Conservation (phyloP, 2,113 vertebrate species). For the Probosciger aterrimus region DNA sequence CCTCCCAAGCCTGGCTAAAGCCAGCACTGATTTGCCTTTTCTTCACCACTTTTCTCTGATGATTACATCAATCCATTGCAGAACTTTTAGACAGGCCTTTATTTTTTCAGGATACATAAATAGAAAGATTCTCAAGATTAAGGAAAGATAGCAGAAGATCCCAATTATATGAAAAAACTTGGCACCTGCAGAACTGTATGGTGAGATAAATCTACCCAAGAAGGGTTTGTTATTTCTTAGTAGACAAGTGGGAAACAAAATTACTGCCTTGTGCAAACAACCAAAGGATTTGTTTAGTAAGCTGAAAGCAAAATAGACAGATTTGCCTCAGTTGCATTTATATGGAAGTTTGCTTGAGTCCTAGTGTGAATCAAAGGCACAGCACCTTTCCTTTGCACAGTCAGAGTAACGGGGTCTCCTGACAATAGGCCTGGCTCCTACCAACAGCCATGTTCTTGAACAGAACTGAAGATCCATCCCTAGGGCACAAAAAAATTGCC, state of each 20-base stretch:
- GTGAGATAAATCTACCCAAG: neutral
- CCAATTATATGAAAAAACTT: neutral
- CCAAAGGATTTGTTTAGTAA: neutral
- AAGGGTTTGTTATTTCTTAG: neutral
- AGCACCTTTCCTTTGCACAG: neutral
- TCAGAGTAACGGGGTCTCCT: neutral
- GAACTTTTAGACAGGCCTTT: neutral
- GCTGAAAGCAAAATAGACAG: neutral
- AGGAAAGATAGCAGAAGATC: neutral
- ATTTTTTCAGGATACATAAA: neutral
- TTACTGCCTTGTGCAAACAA: conserved; percentile 19
- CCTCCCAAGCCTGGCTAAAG: neutral
- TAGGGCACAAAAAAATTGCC: neutral
- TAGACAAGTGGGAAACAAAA: neutral
- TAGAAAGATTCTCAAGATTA: neutral
- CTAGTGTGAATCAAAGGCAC: neutral
- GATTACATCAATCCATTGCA: neutral
- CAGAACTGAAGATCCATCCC: neutral
- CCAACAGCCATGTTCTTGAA: neutral
- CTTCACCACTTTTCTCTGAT: neutral
- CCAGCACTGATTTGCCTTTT: neutral
- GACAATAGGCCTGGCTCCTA: neutral
- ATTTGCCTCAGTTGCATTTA: neutral
- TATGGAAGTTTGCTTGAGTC: neutral
- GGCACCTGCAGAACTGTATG: neutral